phyloP scores from a whole-genome alignment of 2,797 vertebrate genomes.

The Chromobotia macracanthus region DNA sequence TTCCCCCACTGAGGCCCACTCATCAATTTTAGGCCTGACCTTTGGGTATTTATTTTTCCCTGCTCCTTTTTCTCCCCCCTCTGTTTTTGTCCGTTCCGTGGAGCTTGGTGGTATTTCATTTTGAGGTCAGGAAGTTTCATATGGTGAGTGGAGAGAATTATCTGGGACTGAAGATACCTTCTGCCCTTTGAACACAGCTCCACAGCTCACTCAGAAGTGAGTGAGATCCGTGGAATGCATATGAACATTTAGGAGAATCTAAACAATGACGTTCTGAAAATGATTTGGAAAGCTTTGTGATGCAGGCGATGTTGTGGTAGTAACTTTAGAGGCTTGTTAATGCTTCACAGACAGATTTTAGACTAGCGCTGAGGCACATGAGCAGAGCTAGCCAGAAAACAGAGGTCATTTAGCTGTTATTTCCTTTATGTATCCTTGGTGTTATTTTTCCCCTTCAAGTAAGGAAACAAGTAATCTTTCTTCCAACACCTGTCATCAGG shows the following conservation, averaged over 20 bases:
- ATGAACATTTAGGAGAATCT: slow-evolving; percentile 34
- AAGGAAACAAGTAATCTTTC: slow-evolving; percentile 26
- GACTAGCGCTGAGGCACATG: not conserved
- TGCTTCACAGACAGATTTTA: slow-evolving; percentile 45
- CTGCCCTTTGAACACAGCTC: slow-evolving; percentile 26
- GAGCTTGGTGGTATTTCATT: slow-evolving; percentile 46
- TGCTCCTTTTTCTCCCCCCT: slow-evolving; percentile 22
- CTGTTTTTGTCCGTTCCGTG: slow-evolving; percentile 6
- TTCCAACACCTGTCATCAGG: slow-evolving; percentile 30
- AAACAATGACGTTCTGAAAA: slow-evolving; percentile 33
- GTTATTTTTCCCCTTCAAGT: slow-evolving; percentile 40
- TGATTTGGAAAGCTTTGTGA: slow-evolving; percentile 37
- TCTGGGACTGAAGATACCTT: slow-evolving; percentile 24
- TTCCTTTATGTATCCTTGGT: slow-evolving; percentile 47
- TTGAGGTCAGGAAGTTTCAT: slow-evolving; percentile 50
- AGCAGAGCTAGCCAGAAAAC: slow-evolving; percentile 23
- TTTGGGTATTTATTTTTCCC: slow-evolving; percentile 58
- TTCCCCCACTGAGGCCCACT: slow-evolving; percentile 38
- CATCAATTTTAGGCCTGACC: slow-evolving; percentile 47
- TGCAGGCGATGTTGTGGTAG: slow-evolving; percentile 57
- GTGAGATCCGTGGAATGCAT: slow-evolving; percentile 51
- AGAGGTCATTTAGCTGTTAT: slow-evolving; percentile 41
- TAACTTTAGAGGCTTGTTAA: slow-evolving; percentile 62
- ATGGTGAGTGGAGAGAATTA: slow-evolving; percentile 38
- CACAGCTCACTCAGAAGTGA: too few relatives aligned